Base-by-base conservation (phyloP, 2,888 invertebrate genomes). In the Rotaria sp. region DNA sequence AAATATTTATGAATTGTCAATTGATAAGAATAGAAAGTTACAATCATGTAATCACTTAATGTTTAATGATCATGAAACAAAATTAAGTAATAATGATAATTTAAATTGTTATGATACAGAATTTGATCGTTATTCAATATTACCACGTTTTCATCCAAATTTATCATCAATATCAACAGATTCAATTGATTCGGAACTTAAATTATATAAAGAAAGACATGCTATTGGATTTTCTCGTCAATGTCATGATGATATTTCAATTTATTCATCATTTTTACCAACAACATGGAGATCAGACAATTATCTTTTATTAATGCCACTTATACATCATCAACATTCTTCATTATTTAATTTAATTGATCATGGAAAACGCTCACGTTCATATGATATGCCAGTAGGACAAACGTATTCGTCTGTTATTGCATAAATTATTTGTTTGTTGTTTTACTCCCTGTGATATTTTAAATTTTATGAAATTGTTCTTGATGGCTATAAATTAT, bases 231-330 rank as follows among this genome's bases (percentile, higher is more conserved):
- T 67, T 38, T 67, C 18, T 67, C 67, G 35, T 30, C 57, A n/a
- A 13, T 67, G 18, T 67, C 15, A 35, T 38, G 67, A 67, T 67
- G 21, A 21, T 35, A 67, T 30, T 1, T 55, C 55, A 55, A 26
- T 24, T 10, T 55, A 26, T 55, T 55, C 55, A 55, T 55, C 55
- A 67, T 35, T 67, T 67, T 21, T 67, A 67, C 67, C 67, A 2
- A 67, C 35, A 35, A 67, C 67, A 35, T 67, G 67, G 67, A 67
- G 21, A 67, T 67, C 67, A 18, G 67, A 67, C 15, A 67, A 67
- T 67, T 67, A 67, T 67, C 67, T 67, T 67, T 67, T 67, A 21
- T 67, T 67, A 30, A 67, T 67, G 35, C 67, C 67, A 67, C 18
- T 67, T 67, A 38, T 67, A 67, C 35, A 55, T 67, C 67, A 55